Evolutionary conservation across 1,140 invertebrate species (phyloP), one percentile per base, ranked within the genome.

Genomic region (Alviniconcha marisindica): DNA sequence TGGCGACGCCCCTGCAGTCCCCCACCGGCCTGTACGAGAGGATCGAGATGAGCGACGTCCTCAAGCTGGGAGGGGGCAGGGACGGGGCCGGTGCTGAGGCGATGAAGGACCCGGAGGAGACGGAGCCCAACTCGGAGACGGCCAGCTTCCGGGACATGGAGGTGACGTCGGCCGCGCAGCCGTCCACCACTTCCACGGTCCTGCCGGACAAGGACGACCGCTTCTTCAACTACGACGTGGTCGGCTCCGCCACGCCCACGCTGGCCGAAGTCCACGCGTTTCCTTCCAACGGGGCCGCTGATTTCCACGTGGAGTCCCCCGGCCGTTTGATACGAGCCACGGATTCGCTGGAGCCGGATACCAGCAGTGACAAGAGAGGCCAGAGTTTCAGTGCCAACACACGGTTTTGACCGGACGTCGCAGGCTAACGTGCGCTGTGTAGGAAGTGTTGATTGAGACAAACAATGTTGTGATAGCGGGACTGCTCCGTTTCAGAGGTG

Each of bases 21-120:
- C 78, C 78, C 3, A 80, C 78, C 18, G 56, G 36, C 10, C 51
- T 38, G 24, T 80, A 66, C 60, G 78, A 66, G 33, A 63, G 38
- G 24, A 80, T 80, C 38, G 78, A 80, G 78, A 69, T 80, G 78
- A 18, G 10, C 51, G 78, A 80, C 36, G 56, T 80, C 3, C 36
- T 44, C 78, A 42, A 18, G 40, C 21, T 76, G 10, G 66, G 66
- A 14, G 66, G 5, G 0, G 14, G 36, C n/a, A n/a, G 24, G 56
- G 56, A 40, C 24, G 24, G 24, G 21, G 56, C 24, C 0, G 40
- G n/a, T 1, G 40, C 3, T 14, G 78, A 31, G 12, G 28, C 31
- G 40, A 28, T 33, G 28, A 80, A 66, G 60, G 60, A 60, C 31
- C 60, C 56, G 18, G 56, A 69, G 12, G 78, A 69, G 15, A 66